A percentile compares a stretch with the other conserved stretches of the same genome.
phyloP scores from a whole-genome alignment of 2,113 vertebrate genomes.

The Craseonycteris thonglongyai region DNA sequence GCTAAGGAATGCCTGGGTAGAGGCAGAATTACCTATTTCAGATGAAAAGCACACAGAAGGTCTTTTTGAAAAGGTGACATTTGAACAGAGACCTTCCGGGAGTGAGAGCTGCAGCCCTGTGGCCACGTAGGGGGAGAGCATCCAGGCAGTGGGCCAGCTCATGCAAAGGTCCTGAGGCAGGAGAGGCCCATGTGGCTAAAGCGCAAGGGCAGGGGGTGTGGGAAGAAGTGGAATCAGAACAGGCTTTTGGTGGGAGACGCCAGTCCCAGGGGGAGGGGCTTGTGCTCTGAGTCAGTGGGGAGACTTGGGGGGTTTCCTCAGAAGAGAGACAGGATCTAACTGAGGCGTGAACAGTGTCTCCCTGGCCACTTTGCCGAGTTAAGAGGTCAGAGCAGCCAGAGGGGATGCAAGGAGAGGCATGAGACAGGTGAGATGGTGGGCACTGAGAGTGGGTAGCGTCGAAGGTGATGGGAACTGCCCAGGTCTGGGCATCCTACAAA shows the following conservation, averaged over 20 bases:
- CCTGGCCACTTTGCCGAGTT: background rate
- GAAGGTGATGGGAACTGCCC: background rate
- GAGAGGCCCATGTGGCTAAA: background rate
- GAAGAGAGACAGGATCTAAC: background rate
- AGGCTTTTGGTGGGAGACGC: background rate
- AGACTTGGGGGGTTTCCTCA: background rate
- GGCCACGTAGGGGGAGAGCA: background rate
- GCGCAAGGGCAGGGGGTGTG: fast-evolving
- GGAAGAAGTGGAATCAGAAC: background rate
- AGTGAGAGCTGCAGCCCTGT: background rate
- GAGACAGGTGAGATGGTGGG: fast-evolving
- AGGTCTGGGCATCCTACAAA: background rate
- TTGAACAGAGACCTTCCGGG: background rate
- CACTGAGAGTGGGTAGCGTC: background rate
- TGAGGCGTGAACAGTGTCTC: background rate
- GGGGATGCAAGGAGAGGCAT: background rate
- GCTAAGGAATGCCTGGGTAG: background rate
- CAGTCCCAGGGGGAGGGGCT: background rate
- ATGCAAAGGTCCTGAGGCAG: background rate
- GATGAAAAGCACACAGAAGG: background rate
- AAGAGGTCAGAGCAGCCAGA: background rate
- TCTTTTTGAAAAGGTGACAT: background rate
- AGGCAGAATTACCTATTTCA: fast-evolving
- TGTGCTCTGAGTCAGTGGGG: background rate
- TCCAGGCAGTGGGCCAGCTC: background rate